Percentiles rank a stretch among this genome's conserved stretches.
These are phyloP conservation scores for Diaperis boleti DNA, from an alignment of 2,888 invertebrate genomes.

Conservation along the genomic window DNA sequence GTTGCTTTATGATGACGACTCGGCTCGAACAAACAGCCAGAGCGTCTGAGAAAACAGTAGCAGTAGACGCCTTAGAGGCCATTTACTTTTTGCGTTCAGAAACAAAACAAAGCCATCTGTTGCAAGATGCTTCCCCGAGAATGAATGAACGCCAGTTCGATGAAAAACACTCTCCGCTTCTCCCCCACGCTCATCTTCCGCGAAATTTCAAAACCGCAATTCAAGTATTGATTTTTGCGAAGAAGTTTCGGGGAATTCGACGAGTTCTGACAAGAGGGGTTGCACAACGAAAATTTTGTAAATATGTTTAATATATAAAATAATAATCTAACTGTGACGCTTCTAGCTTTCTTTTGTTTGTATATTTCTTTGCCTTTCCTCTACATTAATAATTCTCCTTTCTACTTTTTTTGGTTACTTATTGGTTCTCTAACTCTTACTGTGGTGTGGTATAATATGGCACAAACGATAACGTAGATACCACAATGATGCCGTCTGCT, in stretches of 20 bases:
- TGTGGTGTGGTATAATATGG: too few species aligned
- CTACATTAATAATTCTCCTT: too few species aligned
- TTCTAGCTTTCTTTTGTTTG: too few species aligned
- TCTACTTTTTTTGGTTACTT: too few species aligned
- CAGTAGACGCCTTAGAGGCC: slow-evolving; percentile 36
- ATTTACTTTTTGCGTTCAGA: slow-evolving; percentile 38
- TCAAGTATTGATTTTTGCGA: slow-evolving; percentile 16
- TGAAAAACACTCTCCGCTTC: slow-evolving; percentile 38
- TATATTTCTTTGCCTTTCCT: too few species aligned
- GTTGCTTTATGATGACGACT: slow-evolving; percentile 40
- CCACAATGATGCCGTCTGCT: too few species aligned
- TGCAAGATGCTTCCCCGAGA: slow-evolving; percentile 44
- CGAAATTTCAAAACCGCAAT: slow-evolving; percentile 23
- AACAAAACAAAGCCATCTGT: slow-evolving; percentile 50
- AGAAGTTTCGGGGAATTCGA: slow-evolving; percentile 16
- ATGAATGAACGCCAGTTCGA: slow-evolving; percentile 41
- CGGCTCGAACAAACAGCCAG: slow-evolving; percentile 42
- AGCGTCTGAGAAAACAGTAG: slow-evolving; percentile 36
- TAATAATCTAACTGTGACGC: too few species aligned
- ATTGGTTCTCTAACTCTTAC: too few species aligned
- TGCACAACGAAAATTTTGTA: too few species aligned
- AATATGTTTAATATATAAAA: too few species aligned
- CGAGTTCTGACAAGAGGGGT: neutral
- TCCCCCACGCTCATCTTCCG: slow-evolving; percentile 27
- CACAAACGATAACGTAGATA: too few species aligned